Conservation (phyloP, 2,113 vertebrate species). For the Megalops atlanticus region DNA sequence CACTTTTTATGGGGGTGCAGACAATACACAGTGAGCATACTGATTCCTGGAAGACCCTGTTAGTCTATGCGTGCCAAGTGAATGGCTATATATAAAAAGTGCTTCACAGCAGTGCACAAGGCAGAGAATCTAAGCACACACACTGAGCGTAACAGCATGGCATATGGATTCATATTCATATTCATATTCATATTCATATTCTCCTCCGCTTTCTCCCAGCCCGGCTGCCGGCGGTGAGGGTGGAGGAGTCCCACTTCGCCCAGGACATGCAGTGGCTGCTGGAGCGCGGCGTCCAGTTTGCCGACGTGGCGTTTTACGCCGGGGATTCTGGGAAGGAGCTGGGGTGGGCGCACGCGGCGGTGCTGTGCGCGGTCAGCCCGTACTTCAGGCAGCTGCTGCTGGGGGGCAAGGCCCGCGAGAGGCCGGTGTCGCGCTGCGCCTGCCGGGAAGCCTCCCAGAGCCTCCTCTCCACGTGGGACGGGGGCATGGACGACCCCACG, state of each 20-base stretch:
- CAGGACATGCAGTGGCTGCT: conserved; percentile 87
- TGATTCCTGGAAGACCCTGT: no score
- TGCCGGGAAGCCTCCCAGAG: conserved; percentile 68
- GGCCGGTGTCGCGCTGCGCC: conserved; percentile 63
- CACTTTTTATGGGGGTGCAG: no score
- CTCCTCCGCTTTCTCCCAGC: conserved; percentile 65
- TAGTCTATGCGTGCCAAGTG: background rate
- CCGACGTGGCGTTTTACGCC: conserved; percentile 85
- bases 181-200: no score
- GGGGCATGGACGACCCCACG: conserved; percentile 50
- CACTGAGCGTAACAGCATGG: background rate
- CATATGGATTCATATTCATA: no score
- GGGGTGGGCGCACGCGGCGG: conserved; percentile 86
- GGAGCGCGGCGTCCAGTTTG: conserved; percentile 84
- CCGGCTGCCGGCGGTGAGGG: conserved; percentile 86
- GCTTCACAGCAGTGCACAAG: background rate
- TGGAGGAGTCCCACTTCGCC: conserved; percentile 85
- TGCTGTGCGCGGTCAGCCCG: conserved; percentile 86
- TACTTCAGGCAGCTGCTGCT: conserved; percentile 90
- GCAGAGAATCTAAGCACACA: background rate
- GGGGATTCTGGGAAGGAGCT: conserved; percentile 77
- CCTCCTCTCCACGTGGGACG: conserved; percentile 77
- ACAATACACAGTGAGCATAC: no score
- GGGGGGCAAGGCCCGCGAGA: conserved; percentile 65
- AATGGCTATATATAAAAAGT: background rate